Base-by-base conservation (phyloP, 2,888 invertebrate genomes). In the Patella pellucida region DNA sequence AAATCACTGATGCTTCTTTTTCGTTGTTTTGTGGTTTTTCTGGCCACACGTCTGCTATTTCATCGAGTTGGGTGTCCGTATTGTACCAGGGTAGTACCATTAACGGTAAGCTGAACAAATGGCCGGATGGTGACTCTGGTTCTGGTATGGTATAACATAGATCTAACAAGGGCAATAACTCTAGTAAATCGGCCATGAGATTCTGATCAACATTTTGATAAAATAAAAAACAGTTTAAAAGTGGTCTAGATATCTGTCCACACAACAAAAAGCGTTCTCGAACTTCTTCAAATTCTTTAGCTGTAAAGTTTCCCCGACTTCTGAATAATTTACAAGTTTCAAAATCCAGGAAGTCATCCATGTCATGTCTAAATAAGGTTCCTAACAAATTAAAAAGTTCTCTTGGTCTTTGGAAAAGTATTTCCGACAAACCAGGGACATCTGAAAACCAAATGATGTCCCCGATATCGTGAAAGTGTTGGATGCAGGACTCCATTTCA, bases 181-280 rank as follows among this genome's bases (percentile, higher is more conserved):
- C 85, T 67, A 87, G 75, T 51, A 89, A 81, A 50, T 83, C 81
- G 52, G 84, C 82, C 56, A 89, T 82, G 41, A 82, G 76, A 62
- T 86, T 83, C 68, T 85, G 81, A 68, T 77, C 79, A 5, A 88
- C 78, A 50, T 85, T 78, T 72, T 87, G 83, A 72, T 88, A 86
- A 76, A 90, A 90, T 87, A 87, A 88, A 68, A 90, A 79, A 75
- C 89, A 88, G 76, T 85, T 85, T 68, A 90, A 83, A 69, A 90
- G 77, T 9, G 87, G 88, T 41, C 89, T 80, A 3, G 89, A 88
- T 51, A 90, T 83, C 78, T 89, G 87, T 15, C 90, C 90, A 68
- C 81, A 80, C 52, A 79, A 79, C 11, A 84, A 73, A 75, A 89
- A 86, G 12, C 84, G 76, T 7, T 86, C 80, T 62, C 81, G 83